Evolutionary conservation across 2,888 invertebrate genomes (phyloP).

Genomic region (Dendrolimus pini): DNA sequence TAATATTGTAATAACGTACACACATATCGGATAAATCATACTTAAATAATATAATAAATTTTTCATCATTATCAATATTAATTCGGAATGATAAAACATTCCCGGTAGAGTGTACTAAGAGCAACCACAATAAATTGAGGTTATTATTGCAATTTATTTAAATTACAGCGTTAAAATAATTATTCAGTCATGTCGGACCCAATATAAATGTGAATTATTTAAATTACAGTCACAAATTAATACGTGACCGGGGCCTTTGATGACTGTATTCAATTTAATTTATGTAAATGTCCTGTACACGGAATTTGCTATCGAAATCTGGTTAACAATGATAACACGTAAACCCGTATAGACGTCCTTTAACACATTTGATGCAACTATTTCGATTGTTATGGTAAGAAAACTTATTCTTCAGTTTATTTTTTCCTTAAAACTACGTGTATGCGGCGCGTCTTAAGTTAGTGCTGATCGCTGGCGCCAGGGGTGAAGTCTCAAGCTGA

Average conservation of each 20-base stretch:
- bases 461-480: no score
- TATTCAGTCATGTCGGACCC: constrained; percentile 23
- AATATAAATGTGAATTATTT: constrained; percentile 25
- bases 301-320: background rate
- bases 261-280: constrained; percentile 14
- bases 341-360: background rate
- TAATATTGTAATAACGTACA: no score
- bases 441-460: no score
- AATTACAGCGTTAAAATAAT: constrained; percentile 24
- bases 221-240: constrained; percentile 25
- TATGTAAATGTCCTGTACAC: constrained; percentile 3
- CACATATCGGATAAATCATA: no score
- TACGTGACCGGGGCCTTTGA: constrained; percentile 18
- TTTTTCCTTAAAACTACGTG: no score
- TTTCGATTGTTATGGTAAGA: no score
- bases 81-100: background rate
- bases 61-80: background rate
- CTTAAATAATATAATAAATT: background rate
- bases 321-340: background rate
- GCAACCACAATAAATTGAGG: background rate
- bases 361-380: no score
- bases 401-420: no score
- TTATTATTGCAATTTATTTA: background rate
- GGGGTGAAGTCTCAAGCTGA: no score
- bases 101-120: background rate